A percentile compares a stretch with the other conserved stretches of the same genome.
Evolutionary conservation across 2,888 invertebrate species (phyloP).

Genomic region (Phoronis australis): DNA sequence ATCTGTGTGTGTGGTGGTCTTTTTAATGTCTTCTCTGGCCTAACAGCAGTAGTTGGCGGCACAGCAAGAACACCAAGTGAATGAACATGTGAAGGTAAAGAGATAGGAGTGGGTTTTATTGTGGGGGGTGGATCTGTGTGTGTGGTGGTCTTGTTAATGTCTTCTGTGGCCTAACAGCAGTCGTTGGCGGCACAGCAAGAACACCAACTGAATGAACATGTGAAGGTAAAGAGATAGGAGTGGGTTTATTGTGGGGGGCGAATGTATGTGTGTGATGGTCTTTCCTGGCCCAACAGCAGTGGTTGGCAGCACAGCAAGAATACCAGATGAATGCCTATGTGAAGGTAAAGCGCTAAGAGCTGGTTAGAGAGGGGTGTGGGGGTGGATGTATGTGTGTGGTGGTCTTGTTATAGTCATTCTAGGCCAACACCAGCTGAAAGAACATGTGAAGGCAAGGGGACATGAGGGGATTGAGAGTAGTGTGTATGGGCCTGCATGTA

Average conservation of each 20-base stretch:
- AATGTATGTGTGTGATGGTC: no score
- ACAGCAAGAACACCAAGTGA: slow-evolving; percentile 46
- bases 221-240: slow-evolving; percentile 23
- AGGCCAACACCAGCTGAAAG: slow-evolving; percentile 45
- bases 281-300: slow-evolving; percentile 44
- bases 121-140: no score
- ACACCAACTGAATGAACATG: slow-evolving; percentile 45
- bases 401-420: slow-evolving; percentile 41
- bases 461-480: not conserved
- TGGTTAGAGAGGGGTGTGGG: not conserved
- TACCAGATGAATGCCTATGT: slow-evolving; percentile 45
- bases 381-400: no score
- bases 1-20: no score
- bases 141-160: slow-evolving; percentile 37
- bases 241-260: not conserved
- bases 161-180: slow-evolving; percentile 45
- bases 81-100: slow-evolving; percentile 41
- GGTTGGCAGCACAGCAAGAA: slow-evolving; percentile 45
- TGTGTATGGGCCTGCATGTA: not conserved
- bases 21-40: slow-evolving; percentile 44
- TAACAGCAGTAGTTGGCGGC: slow-evolving; percentile 44
- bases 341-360: slow-evolving; percentile 21
- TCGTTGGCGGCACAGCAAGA: slow-evolving; percentile 46
- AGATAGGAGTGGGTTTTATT: not conserved
- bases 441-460: slow-evolving; percentile 35